phyloP scores from a whole-genome alignment of 2,113 vertebrate species.

The Monopterus albus region DNA sequence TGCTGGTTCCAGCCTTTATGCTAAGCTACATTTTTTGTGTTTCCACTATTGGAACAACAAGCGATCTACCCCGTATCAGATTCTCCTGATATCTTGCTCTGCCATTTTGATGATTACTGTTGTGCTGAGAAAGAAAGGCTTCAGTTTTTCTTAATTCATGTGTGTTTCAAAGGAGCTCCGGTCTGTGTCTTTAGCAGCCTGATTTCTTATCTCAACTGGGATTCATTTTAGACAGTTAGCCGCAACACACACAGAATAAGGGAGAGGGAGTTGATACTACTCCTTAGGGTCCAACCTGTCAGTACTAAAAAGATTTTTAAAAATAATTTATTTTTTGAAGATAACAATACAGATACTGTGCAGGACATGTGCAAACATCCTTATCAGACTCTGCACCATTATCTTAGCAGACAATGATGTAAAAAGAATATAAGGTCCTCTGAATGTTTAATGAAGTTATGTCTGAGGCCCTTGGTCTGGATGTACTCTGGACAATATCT shows the following conservation, averaged over 20 bases:
- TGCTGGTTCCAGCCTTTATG: not conserved
- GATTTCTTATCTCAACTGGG: conserved; percentile 23
- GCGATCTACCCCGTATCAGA: no score
- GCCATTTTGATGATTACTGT: not conserved
- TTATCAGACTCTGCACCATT: not conserved
- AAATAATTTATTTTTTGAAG: not conserved
- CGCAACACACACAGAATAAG: not conserved
- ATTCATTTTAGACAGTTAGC: conserved; percentile 5
- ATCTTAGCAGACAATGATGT: not conserved
- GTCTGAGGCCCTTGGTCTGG: conserved; percentile 37
- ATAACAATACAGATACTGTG: no score
- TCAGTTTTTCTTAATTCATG: not conserved
- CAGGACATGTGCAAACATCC: not conserved
- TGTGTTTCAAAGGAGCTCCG: conserved; percentile 12
- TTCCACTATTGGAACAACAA: no score
- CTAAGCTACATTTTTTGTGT: no score
- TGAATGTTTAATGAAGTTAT: conserved; percentile 25
- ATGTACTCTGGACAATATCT: conserved; percentile 51
- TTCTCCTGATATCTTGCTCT: not conserved
- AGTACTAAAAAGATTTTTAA: not conserved
- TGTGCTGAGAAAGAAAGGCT: not conserved
- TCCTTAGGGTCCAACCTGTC: not conserved
- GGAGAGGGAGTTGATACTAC: not conserved
- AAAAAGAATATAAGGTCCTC: not conserved
- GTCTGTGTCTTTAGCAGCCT: conserved; percentile 12